Evolutionary conservation across 2,797 vertebrate genomes (phyloP).

Genomic region (Ibycter americanus): DNA sequence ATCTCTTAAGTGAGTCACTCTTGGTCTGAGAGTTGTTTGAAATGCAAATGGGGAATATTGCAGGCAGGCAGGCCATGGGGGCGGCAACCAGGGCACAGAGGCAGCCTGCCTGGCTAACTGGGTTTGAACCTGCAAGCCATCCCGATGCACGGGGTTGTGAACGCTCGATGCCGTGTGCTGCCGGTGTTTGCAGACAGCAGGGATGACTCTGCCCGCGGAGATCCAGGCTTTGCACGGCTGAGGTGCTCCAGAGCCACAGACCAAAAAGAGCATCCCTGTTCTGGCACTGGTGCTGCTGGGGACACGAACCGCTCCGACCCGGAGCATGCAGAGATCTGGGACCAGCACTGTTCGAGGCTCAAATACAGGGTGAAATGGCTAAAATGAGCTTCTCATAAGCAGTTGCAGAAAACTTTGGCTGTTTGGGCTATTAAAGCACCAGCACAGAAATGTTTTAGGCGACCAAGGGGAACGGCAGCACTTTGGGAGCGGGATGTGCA

Average conservation of each 20-base stretch:
- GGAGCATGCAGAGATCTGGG: accelerated
- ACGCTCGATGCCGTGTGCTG: accelerated
- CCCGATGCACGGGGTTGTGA: accelerated
- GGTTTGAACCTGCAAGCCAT: not conserved
- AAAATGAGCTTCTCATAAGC: not conserved
- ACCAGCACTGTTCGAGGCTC: accelerated
- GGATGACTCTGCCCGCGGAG: not conserved
- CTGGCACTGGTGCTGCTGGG: accelerated
- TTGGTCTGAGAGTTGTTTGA: not conserved
- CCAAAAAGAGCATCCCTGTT: not conserved
- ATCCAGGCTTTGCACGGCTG: accelerated
- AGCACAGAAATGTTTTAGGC: accelerated
- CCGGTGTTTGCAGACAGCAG: not conserved
- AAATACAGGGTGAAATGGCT: not conserved
- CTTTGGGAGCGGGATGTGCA: not conserved
- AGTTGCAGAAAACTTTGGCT: not conserved
- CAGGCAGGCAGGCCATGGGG: not conserved
- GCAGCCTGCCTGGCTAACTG: not conserved
- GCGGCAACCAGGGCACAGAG: not conserved
- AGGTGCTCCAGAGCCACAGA: not conserved
- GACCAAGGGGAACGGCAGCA: not conserved
- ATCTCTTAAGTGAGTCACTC: not conserved
- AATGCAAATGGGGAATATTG: not conserved
- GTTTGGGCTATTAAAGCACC: not conserved
- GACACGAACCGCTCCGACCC: accelerated